Evolutionary conservation across 2,888 invertebrate genomes (phyloP).

Genomic region (Ditylenchus weischeri): DNA sequence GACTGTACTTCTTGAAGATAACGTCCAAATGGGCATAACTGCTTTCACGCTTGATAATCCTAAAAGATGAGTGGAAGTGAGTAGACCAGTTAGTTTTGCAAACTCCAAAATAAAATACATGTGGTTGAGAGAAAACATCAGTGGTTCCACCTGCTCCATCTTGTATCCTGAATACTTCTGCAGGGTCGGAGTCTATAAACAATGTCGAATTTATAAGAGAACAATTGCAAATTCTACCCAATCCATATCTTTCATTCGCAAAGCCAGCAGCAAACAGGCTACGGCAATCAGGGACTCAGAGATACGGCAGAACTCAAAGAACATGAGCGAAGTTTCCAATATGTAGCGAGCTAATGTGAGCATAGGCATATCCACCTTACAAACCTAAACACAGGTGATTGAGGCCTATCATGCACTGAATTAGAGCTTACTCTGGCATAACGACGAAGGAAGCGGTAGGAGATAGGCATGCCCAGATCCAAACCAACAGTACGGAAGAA

Average conservation of each 20-base stretch:
- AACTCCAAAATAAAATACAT: conserved; percentile 20
- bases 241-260: conserved; percentile 69
- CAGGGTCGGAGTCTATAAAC: conserved; percentile 40
- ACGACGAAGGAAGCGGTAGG: conserved; percentile 89
- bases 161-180: conserved; percentile 50
- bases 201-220: not conserved
- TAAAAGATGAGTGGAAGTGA: no score
- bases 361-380: no score
- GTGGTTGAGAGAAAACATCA: conserved; percentile 49
- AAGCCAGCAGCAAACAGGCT: conserved; percentile 79
- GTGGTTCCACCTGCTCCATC: conserved; percentile 42
- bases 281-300: conserved; percentile 87
- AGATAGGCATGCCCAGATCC: conserved; percentile 90
- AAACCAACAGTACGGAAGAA: conserved; percentile 79
- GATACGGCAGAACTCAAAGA: conserved; percentile 75
- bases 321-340: conserved; percentile 86
- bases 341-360: conserved; percentile 89
- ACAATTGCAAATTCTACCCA: conserved; percentile 22
- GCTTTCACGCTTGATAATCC: no score
- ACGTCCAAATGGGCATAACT: no score
- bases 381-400: no score
- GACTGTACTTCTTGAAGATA: no score
- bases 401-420: conserved; percentile 43
- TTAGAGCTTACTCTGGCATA: conserved; percentile 69
- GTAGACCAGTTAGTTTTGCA: no score